These are phyloP conservation scores for Crotophaga sulcirostris DNA, from an alignment of 2,113 vertebrate genomes.

Conservation along the genomic window DNA sequence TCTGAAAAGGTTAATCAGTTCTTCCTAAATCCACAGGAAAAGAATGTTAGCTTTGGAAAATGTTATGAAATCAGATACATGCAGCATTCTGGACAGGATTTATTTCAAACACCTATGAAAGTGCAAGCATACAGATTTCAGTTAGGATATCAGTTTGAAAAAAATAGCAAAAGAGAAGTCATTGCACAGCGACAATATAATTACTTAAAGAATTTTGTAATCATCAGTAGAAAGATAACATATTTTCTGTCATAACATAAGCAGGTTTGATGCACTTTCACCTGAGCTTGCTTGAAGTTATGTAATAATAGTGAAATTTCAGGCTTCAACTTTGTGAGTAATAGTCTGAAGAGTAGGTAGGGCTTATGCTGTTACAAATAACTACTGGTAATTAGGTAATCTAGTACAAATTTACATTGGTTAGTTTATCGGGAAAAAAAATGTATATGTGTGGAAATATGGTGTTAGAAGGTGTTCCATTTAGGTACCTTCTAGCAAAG, in stretches of 20 bases:
- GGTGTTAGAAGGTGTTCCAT: not conserved
- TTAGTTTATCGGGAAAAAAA: not conserved
- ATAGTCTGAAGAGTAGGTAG: not conserved
- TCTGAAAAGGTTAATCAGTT: constrained; percentile 36
- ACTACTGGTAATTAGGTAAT: not conserved
- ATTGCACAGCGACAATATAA: not conserved
- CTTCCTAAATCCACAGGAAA: not conserved
- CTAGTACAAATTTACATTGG: not conserved
- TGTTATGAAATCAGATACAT: not conserved
- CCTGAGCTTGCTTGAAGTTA: not conserved
- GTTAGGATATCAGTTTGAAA: not conserved
- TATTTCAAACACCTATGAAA: not conserved
- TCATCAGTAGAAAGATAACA: not conserved
- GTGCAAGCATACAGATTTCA: not conserved
- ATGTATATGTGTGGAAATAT: not conserved
- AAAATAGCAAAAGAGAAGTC: not conserved
- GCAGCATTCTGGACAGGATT: not conserved
- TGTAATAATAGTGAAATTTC: not conserved
- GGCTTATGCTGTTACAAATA: not conserved
- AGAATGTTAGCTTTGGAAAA: not conserved
- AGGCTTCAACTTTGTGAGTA: not conserved
- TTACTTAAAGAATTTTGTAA: not conserved
- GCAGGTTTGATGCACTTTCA: not conserved
- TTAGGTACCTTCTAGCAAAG: not conserved
- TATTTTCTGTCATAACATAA: not conserved